Evolutionary conservation across 2,113 vertebrate genomes (phyloP).

Genomic region (Eira barbara): DNA sequence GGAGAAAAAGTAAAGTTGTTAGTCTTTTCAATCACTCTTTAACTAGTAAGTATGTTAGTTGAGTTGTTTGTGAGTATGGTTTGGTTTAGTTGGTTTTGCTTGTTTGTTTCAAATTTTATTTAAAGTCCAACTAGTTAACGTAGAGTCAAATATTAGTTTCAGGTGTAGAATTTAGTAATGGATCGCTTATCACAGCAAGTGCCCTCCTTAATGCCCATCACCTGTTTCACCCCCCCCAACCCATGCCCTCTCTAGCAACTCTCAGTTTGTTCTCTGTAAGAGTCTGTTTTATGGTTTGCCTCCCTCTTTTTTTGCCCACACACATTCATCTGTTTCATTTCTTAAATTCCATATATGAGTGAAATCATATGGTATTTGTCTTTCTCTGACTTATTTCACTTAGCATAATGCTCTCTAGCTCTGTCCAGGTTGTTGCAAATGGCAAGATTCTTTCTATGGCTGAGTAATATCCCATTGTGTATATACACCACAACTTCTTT

Average conservation of each 20-base stretch:
- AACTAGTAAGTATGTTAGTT: neutral
- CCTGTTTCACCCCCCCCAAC: neutral
- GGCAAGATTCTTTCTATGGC: neutral
- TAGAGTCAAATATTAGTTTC: neutral
- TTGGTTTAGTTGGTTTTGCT: slow-evolving; percentile 11
- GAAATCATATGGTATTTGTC: neutral
- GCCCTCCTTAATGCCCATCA: neutral
- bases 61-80: slow-evolving; percentile 11
- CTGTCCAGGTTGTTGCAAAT: neutral
- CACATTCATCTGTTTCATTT: neutral
- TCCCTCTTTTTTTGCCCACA: neutral
- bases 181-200: neutral
- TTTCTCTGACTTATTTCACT: neutral
- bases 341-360: neutral
- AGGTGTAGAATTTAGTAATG: neutral
- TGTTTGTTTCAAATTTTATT: neutral
- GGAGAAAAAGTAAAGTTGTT: neutral
- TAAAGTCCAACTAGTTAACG: neutral
- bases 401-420: neutral
- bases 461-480: neutral
- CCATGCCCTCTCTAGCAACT: neutral
- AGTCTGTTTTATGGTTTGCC: neutral
- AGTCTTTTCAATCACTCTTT: neutral
- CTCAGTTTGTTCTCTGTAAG: neutral
- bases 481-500: neutral